A percentile compares a stretch with the other conserved stretches of the same genome.
Evolutionary conservation across 2,888 invertebrate species (phyloP).

Genomic region (Athripsodes cinereus): DNA sequence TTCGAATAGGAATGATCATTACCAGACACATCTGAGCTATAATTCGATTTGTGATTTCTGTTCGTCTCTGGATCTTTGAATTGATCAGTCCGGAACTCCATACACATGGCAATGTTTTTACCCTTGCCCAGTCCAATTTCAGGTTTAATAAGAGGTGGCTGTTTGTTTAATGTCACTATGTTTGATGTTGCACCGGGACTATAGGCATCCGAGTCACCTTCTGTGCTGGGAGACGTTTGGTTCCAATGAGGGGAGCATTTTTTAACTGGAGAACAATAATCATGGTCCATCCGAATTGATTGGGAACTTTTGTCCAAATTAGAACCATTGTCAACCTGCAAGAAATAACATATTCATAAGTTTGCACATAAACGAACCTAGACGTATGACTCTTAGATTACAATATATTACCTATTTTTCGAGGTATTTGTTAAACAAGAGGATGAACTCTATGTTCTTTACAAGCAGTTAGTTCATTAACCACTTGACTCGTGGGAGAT

Average conservation of each 20-base stretch:
- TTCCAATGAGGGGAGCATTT: neutral
- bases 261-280: slow-evolving; percentile 43
- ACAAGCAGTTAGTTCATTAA: no score
- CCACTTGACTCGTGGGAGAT: no score
- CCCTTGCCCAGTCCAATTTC: slow-evolving; percentile 32
- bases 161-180: neutral
- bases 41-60: neutral
- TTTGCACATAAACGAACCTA: no score
- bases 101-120: slow-evolving; percentile 30
- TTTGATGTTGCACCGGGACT: no score
- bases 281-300: slow-evolving; percentile 49
- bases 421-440: no score
- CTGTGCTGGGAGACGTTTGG: slow-evolving; percentile 25
- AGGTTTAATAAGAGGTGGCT: no score
- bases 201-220: slow-evolving; percentile 30
- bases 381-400: no score
- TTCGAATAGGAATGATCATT: slow-evolving; percentile 23
- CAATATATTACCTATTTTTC: no score
- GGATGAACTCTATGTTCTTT: no score
- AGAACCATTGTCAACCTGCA: no score
- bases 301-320: no score
- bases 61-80: slow-evolving; percentile 4
- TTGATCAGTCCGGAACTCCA: slow-evolving; percentile 13
- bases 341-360: no score
- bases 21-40: slow-evolving; percentile 15